Evolutionary conservation across 2,113 vertebrate genomes (phyloP), one percentile per base, ranked within the genome.

Genomic region (Sphyrna mokarran): DNA sequence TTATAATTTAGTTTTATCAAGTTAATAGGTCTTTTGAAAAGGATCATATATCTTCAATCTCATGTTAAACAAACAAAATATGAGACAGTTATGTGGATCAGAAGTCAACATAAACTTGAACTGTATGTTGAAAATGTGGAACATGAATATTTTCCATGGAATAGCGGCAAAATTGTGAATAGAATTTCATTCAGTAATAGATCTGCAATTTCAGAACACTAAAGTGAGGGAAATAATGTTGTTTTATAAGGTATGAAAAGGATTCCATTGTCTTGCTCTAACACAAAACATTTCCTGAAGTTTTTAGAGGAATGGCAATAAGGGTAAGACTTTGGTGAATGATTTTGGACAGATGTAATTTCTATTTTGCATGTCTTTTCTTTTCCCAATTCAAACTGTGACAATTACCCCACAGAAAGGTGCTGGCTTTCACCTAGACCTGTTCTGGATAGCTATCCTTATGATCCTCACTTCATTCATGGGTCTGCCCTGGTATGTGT

Each of bases 401-500:
- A 26, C 68, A 89, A 33, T 76, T 16, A 72, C 54, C 94, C 72
- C 97, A 86, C 96, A 98, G 98, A 98, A 98, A 96, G 98, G 98
- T 96, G 98, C 97, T 96, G 98, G 98, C 89, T 98, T 98, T 96
- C 98, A 98, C 94, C 96, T 98, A 96, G 98, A 98, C 86, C 97
- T 98, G 95, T 97, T 98, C 96, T 98, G 98, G 0, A 97, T 98
- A 76, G 97, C 98, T 66, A 80, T 98, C 26, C 96, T 98, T 96
- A 97, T 98, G 97, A 97, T 97, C 0, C 3, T 97, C 87, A 98
- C 97, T 3, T 98, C 98, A 0, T 95, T 8, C 3, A 96, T 97
- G 0, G 98, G 98, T 95, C 97, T 98, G 54, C 98, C 98, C 54
- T 98, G 98, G 98, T 98, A 98, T 0, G 98, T 98, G 96, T 98